Evolutionary conservation across 1,140 invertebrate species (phyloP), one percentile per base, ranked within the genome.

Genomic region (Cydia splendana): DNA sequence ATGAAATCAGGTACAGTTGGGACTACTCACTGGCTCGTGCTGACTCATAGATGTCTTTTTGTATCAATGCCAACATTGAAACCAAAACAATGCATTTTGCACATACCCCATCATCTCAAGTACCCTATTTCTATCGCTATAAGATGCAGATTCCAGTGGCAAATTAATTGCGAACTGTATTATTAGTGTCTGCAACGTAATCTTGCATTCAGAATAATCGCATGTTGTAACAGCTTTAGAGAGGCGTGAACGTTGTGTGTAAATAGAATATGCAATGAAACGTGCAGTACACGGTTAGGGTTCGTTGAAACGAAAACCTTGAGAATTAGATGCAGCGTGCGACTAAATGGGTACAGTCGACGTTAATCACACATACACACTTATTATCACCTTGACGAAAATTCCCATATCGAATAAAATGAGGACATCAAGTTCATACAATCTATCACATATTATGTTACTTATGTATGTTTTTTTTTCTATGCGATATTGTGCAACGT

Each of bases 161-260:
- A 79, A 78, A 67, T 71, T n/a, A 67, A 62, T 77, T 78, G 38
- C 75, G 78, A 74, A 80, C 57, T 78, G 76, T 78, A 69, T 69
- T 86, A 83, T 83, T 85, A 84, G 85, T 82, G 76, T 74, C 74
- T 75, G 71, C 76, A 77, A 85, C 81, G 86, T 86, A 86, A 89
- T 87, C 82, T 87, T 83, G 79, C 82, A 78, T 82, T 86, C 82
- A 85, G 87, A 88, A 90, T 90, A 90, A 88, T 89, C 87, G 85
- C 78, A 78, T 89, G 86, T 86, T 83, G 87, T 86, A 89, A 89
- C 76, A 78, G 62, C 74, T 78, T 75, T 51, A 45, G 67, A 71
- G 20, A 74, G 73, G 45, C 73, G 48, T 53, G 78, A 79, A 67
- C 73, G 78, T 79, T 81, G 81, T 84, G 83, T 89, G 83, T 87